Evolutionary conservation across 2,113 vertebrate species (phyloP).

Genomic region (Taurulus bubalis): DNA sequence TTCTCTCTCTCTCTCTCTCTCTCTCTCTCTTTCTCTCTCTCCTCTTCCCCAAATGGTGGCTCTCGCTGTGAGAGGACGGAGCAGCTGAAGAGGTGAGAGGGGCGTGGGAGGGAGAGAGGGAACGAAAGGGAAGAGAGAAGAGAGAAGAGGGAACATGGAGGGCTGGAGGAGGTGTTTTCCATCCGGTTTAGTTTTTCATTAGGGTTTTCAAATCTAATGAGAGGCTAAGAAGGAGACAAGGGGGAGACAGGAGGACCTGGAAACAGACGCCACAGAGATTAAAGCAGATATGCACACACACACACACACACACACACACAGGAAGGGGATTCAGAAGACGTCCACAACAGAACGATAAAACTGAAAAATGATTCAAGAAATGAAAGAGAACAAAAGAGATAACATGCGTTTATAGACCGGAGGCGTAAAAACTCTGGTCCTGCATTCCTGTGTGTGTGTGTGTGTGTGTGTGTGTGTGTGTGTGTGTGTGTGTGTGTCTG

Average conservation of each 20-base stretch:
- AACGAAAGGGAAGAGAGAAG: neutral
- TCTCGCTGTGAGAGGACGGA: neutral
- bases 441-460: constrained; percentile 27
- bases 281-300: neutral
- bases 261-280: constrained; percentile 8
- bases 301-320: too few relatives aligned
- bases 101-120: constrained; percentile 10
- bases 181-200: constrained; percentile 60
- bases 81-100: constrained; percentile 14
- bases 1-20: neutral
- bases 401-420: constrained; percentile 4
- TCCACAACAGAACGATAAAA: neutral
- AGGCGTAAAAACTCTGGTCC: neutral
- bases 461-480: neutral
- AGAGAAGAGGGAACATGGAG: neutral
- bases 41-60: constrained; percentile 52
- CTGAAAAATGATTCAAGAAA: neutral
- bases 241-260: constrained; percentile 13
- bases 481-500: neutral
- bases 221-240: constrained; percentile 31
- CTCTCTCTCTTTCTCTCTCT: neutral
- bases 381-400: neutral
- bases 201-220: constrained; percentile 55
- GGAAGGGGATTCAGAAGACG: neutral
- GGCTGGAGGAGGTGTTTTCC: constrained; percentile 38